These are phyloP conservation scores for Lithobates pipiens DNA, from an alignment of 2,797 vertebrate genomes.

Conservation along the genomic window DNA sequence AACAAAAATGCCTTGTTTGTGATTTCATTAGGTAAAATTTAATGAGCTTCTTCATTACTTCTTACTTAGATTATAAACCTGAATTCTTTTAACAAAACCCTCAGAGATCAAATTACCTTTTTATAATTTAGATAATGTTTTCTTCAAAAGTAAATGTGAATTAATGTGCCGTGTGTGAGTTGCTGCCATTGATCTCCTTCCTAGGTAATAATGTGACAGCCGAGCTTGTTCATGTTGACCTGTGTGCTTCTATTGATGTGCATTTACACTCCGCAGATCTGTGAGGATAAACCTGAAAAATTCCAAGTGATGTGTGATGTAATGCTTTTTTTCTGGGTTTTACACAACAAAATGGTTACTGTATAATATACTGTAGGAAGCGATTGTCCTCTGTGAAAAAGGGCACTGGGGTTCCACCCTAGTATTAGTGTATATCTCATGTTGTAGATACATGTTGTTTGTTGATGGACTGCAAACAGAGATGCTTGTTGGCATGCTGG, in stretches of 20 bases:
- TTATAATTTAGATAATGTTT: not conserved
- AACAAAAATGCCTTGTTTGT: not conserved
- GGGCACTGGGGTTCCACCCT: too few relatives aligned
- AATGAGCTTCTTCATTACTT: constrained; percentile 41
- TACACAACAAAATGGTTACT: too few relatives aligned
- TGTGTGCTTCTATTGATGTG: not conserved
- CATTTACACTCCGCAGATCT: not conserved
- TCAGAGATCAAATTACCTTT: not conserved
- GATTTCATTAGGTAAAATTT: constrained; percentile 2
- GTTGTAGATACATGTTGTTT: too few relatives aligned
- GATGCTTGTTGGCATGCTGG: too few relatives aligned
- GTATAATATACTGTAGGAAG: too few relatives aligned
- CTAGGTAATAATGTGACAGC: not conserved
- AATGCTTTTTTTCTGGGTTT: too few relatives aligned
- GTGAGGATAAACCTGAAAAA: not conserved
- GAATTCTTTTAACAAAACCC: not conserved
- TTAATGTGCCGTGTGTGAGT: not conserved
- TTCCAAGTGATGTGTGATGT: not conserved
- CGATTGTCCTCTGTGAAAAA: too few relatives aligned
- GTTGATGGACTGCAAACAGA: too few relatives aligned
- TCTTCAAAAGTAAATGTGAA: not conserved
- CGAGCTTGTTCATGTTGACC: not conserved
- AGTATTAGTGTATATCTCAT: too few relatives aligned
- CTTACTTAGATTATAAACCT: constrained; percentile 29
- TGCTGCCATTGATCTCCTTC: not conserved